Conservation (phyloP, 1,140 invertebrate genomes). For the Drosophila simulans region DNA sequence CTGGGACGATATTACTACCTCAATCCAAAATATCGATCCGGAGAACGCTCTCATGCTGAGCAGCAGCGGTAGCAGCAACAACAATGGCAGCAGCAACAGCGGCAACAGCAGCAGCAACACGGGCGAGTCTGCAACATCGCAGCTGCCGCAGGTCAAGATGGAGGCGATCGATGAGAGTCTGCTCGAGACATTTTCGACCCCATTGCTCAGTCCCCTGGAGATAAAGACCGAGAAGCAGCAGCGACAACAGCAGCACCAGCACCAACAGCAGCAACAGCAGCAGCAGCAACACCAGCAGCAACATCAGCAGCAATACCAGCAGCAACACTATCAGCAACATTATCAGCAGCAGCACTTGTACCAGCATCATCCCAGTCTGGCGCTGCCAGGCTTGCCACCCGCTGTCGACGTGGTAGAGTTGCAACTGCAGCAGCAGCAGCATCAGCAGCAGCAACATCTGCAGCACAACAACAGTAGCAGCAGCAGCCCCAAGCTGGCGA, state of each 20-base stretch:
- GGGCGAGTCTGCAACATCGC: constrained; percentile 46
- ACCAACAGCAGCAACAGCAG: constrained; percentile 60
- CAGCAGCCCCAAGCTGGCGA: constrained; percentile 64
- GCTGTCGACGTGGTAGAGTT: constrained; percentile 70
- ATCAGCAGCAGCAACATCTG: constrained; percentile 50
- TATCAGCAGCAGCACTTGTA: constrained; percentile 73
- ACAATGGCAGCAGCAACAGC: constrained; percentile 31
- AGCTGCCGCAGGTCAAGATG: constrained; percentile 88
- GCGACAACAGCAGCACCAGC: constrained; percentile 84
- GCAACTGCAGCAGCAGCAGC: constrained; percentile 64
- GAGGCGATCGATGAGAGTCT: constrained; percentile 88
- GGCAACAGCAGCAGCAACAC: constrained; percentile 40
- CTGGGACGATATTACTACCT: constrained; percentile 95
- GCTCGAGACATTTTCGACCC: constrained; percentile 86
- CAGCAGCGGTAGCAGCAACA: constrained; percentile 31
- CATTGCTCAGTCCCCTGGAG: constrained; percentile 89
- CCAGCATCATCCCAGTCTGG: constrained; percentile 80
- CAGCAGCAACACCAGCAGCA: constrained; percentile 58
- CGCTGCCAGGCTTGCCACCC: constrained; percentile 67
- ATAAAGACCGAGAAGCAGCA: constrained; percentile 88
- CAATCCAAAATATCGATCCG: constrained; percentile 94
- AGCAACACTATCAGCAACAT: constrained; percentile 60
- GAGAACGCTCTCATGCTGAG: constrained; percentile 95
- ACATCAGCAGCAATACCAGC: constrained; percentile 64
- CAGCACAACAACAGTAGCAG: constrained; percentile 64